Percentiles rank a stretch among this genome's conserved stretches.
Conservation (phyloP, 2,888 invertebrate genomes). For the Philopedon plagiatum region DNA sequence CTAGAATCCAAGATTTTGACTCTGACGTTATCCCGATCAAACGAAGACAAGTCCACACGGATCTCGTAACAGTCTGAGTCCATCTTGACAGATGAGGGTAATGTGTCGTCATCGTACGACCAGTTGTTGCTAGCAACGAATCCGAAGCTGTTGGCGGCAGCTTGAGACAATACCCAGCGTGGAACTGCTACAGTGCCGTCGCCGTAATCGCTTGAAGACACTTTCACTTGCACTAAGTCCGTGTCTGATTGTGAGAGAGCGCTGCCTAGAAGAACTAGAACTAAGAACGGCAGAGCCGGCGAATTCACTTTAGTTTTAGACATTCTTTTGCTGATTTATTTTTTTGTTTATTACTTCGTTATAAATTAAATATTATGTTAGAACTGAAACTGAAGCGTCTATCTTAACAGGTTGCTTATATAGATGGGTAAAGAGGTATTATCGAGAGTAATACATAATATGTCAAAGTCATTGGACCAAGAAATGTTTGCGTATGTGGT, state of each 20-base stretch:
- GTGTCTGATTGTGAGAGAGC: not conserved
- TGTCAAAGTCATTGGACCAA: slow-evolving; percentile 4
- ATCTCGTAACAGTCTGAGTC: slow-evolving; percentile 33
- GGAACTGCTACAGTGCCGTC: slow-evolving; percentile 32
- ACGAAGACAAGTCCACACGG: slow-evolving; percentile 22
- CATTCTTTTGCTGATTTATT: not conserved
- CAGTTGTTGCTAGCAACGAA: not conserved
- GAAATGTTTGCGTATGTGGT: not conserved
- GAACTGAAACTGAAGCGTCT: not conserved
- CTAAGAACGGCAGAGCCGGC: not conserved
- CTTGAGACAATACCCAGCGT: slow-evolving; percentile 31
- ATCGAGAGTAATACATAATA: not conserved
- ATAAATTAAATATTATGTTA: not conserved
- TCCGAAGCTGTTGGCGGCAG: slow-evolving; percentile 25
- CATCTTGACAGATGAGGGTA: slow-evolving; percentile 32
- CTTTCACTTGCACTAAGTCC: slow-evolving; percentile 17
- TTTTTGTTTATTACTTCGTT: not conserved
- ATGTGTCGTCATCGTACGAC: slow-evolving; percentile 17
- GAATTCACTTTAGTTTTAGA: not conserved
- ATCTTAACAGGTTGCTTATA: not conserved
- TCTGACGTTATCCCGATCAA: slow-evolving; percentile 27
- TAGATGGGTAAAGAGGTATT: not conserved
- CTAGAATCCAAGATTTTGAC: slow-evolving; percentile 13
- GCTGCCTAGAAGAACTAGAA: slow-evolving; percentile 11
- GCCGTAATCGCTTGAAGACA: slow-evolving; percentile 20